Evolutionary conservation across 2,888 invertebrate species (phyloP).

Genomic region (Papilio elwesi): DNA sequence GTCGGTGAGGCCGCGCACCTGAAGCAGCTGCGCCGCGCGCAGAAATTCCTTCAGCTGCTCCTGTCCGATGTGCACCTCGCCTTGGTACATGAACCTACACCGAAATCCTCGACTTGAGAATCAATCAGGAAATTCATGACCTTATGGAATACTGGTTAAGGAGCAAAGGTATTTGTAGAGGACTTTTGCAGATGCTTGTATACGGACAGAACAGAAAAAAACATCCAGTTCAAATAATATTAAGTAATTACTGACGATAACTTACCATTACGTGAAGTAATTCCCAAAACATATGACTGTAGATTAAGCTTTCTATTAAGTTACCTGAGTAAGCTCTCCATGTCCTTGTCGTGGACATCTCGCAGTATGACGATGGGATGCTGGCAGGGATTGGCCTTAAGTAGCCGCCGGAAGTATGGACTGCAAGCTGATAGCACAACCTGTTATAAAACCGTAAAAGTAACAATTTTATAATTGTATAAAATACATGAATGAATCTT

Average conservation of each 20-base stretch:
- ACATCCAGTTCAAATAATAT: too few species aligned
- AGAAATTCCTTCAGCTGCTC: slow-evolving; percentile 94
- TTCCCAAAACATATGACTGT: too few species aligned
- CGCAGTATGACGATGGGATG: slow-evolving; percentile 95
- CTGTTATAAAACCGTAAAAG: slow-evolving; percentile 47
- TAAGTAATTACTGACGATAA: too few species aligned
- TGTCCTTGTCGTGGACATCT: slow-evolving; percentile 93
- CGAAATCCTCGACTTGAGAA: not conserved
- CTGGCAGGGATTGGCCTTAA: slow-evolving; percentile 95
- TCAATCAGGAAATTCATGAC: too few species aligned
- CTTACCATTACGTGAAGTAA: too few species aligned
- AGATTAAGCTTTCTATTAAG: not conserved
- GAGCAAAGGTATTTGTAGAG: too few species aligned
- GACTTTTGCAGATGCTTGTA: too few species aligned
- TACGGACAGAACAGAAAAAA: too few species aligned
- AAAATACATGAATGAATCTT: too few species aligned
- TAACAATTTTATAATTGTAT: too few species aligned
- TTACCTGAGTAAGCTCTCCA: slow-evolving; percentile 92
- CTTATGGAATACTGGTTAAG: not conserved
- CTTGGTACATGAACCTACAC: slow-evolving; percentile 94
- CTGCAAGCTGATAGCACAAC: slow-evolving; percentile 95
- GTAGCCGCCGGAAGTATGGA: slow-evolving; percentile 93
- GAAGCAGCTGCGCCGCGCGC: slow-evolving; percentile 93
- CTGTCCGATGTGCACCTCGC: slow-evolving; percentile 95
- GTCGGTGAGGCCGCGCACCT: slow-evolving; percentile 93